Percentiles rank a stretch among this genome's conserved stretches.
phyloP scores from a whole-genome alignment of 2,888 invertebrate genomes.

The Epirrita christyi region DNA sequence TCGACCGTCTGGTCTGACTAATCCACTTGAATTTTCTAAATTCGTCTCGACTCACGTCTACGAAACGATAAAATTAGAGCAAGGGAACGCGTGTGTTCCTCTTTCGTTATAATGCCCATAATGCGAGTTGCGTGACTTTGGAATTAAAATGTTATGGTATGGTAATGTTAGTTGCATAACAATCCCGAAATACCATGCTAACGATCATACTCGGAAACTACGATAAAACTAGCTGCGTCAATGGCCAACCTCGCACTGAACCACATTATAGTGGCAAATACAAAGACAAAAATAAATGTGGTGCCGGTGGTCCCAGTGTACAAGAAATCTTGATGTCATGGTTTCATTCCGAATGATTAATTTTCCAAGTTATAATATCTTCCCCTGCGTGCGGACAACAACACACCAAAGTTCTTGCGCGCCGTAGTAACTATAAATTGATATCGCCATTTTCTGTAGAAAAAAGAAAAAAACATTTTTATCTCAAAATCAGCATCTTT shows the following conservation, averaged over 20 bases:
- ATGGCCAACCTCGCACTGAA: background rate
- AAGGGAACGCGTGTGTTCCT: conserved; percentile 50
- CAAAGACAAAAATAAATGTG: too few relatives aligned
- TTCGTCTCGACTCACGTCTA: conserved; percentile 49
- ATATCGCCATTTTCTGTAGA: too few relatives aligned
- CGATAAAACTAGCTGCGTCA: background rate
- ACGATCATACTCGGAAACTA: background rate
- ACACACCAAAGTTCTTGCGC: too few relatives aligned
- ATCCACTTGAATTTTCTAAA: conserved; percentile 50
- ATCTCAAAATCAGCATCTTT: too few relatives aligned
- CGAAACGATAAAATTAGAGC: conserved; percentile 57
- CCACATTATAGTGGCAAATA: background rate
- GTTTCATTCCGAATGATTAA: too few relatives aligned
- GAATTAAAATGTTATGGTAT: conserved; percentile 52
- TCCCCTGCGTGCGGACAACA: too few relatives aligned
- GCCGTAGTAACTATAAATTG: too few relatives aligned
- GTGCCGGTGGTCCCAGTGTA: too few relatives aligned
- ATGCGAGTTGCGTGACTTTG: conserved; percentile 58
- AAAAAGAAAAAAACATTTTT: too few relatives aligned
- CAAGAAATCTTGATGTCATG: too few relatives aligned
- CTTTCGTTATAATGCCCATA: conserved; percentile 49
- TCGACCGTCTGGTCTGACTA: conserved; percentile 34
- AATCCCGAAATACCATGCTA: conserved; percentile 46
- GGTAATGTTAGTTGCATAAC: conserved; percentile 54
- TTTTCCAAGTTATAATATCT: too few relatives aligned